Percentiles rank a stretch among this genome's conserved stretches.
phyloP scores from a whole-genome alignment of 2,797 vertebrate species.

The Sebastolobus altivelis region DNA sequence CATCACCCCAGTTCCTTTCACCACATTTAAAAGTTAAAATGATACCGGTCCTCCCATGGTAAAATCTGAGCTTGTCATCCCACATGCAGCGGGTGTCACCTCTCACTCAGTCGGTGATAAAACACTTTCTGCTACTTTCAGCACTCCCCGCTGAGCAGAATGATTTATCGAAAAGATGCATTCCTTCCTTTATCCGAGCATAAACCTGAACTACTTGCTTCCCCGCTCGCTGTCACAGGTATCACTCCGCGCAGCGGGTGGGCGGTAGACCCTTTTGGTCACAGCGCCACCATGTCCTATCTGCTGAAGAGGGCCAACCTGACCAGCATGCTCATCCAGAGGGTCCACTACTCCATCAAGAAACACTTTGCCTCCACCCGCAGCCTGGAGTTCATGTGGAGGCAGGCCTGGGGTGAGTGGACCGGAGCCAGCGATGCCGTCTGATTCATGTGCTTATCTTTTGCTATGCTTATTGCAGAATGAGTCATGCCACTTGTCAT shows the following conservation, averaged over 20 bases:
- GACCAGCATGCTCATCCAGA: slow-evolving; percentile 98
- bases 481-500: slow-evolving; percentile 52
- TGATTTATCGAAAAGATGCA: slow-evolving; percentile 35
- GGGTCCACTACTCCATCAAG: slow-evolving; percentile 97
- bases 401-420: slow-evolving; percentile 95
- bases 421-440: slow-evolving; percentile 25
- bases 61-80: slow-evolving; percentile 39
- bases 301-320: slow-evolving; percentile 94
- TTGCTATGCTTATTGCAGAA: slow-evolving; percentile 44
- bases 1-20: background rate
- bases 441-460: slow-evolving; percentile 56
- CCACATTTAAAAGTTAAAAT: slow-evolving; percentile 16
- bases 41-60: slow-evolving; percentile 12
- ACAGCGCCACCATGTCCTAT: slow-evolving; percentile 97
- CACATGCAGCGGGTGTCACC: slow-evolving; percentile 40
- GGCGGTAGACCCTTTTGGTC: slow-evolving; percentile 96
- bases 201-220: slow-evolving; percentile 39
- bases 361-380: slow-evolving; percentile 94
- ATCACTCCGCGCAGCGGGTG: slow-evolving; percentile 91
- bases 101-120: slow-evolving; percentile 51
- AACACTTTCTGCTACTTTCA: slow-evolving; percentile 44
- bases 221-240: slow-evolving; percentile 77
- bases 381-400: slow-evolving; percentile 99
- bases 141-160: slow-evolving; percentile 36
- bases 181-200: slow-evolving; percentile 21